Evolutionary conservation across 2,888 invertebrate species (phyloP).

Genomic region (Entomobrya multifasciata): DNA sequence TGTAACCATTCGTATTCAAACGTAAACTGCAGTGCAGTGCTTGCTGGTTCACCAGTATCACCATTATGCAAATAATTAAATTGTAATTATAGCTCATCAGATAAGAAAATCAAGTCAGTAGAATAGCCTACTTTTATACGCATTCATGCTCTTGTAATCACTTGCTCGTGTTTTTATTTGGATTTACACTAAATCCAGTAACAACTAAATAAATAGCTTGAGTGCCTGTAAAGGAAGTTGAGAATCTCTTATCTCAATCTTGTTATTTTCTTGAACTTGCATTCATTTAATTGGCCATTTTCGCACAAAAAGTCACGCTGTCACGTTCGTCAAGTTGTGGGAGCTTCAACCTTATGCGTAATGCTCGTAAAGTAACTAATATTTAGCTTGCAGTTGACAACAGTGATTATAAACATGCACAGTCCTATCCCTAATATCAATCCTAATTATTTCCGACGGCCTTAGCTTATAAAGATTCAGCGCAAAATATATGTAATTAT

Average conservation of each 20-base stretch:
- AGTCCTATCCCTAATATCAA: too few relatives aligned
- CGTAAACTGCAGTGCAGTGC: too few relatives aligned
- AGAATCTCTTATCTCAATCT: slow-evolving; percentile 41
- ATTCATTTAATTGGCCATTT: not conserved
- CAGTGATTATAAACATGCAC: too few relatives aligned
- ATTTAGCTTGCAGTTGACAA: too few relatives aligned
- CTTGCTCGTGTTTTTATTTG: not conserved
- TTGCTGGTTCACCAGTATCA: not conserved
- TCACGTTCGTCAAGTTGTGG: too few relatives aligned
- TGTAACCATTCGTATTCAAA: too few relatives aligned
- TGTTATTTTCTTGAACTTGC: not conserved
- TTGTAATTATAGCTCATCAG: slow-evolving; percentile 43
- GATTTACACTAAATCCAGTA: slow-evolving; percentile 26
- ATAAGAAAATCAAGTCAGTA: not conserved
- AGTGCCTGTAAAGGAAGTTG: slow-evolving; percentile 30
- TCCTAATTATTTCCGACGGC: too few relatives aligned
- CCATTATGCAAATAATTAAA: slow-evolving; percentile 58
- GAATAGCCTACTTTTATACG: not conserved
- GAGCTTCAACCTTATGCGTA: too few relatives aligned
- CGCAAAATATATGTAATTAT: too few relatives aligned
- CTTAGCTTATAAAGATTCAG: too few relatives aligned
- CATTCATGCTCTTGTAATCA: not conserved
- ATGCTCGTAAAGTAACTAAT: too few relatives aligned
- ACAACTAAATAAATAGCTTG: not conserved
- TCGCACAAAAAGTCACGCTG: not conserved